Percentiles rank a stretch among this genome's conserved stretches.
These are phyloP conservation scores for Chaetoderma sp. DNA, from an alignment of 2,888 invertebrate species.

Conservation along the genomic window DNA sequence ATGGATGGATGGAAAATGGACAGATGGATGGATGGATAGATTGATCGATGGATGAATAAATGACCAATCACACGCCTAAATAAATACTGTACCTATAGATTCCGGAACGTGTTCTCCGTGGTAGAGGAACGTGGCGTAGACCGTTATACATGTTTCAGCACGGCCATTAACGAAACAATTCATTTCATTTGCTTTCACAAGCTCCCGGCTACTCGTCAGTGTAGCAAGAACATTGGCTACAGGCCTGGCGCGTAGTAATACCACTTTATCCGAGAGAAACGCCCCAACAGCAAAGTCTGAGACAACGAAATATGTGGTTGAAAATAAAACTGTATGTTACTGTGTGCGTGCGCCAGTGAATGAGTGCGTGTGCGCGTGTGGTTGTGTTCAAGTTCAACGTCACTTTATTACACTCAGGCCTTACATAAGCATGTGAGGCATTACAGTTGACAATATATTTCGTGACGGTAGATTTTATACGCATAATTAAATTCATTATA, in stretches of 20 bases:
- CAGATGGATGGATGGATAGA: no score
- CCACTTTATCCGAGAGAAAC: slow-evolving; percentile 4
- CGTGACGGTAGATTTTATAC: no score
- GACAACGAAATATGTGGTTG: not conserved
- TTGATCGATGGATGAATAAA: no score
- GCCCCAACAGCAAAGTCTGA: slow-evolving; percentile 4
- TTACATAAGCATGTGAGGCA: no score
- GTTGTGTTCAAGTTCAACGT: no score
- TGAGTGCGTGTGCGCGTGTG: no score
- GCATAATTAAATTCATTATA: no score
- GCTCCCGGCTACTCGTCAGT: not conserved
- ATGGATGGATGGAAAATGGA: no score
- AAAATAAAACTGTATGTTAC: not conserved
- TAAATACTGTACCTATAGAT: not conserved
- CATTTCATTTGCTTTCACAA: not conserved
- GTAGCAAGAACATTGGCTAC: not conserved
- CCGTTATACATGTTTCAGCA: not conserved
- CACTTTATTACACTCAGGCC: no score
- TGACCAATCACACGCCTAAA: no score
- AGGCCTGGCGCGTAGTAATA: not conserved
- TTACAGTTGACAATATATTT: no score
- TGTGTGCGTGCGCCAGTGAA: no score
- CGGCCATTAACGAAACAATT: not conserved
- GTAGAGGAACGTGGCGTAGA: not conserved
- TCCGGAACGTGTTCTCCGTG: not conserved